Conservation (phyloP, 2,113 vertebrate genomes). For the Glaucomys volans region DNA sequence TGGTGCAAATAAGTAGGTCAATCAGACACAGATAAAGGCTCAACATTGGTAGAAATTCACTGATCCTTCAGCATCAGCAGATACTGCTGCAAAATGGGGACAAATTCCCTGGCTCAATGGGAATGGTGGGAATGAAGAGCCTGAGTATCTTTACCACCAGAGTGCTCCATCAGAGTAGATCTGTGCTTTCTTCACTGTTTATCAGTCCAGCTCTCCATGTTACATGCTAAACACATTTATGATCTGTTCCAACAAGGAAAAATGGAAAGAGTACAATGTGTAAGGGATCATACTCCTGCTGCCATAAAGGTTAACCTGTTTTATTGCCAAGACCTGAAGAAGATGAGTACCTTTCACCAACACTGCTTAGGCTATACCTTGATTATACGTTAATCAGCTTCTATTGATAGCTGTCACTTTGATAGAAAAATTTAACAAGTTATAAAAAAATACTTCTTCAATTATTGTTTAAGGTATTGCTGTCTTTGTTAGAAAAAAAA, state of each 20-base stretch:
- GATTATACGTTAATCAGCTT: background rate
- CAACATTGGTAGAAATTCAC: background rate
- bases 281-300: background rate
- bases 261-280: background rate
- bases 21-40: background rate
- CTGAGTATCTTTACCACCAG: background rate
- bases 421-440: background rate
- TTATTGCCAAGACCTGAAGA: background rate
- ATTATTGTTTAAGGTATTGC: conserved; percentile 9
- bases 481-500: background rate
- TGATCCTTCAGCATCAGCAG: background rate
- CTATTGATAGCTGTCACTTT: background rate
- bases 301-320: background rate
- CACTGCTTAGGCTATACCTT: background rate
- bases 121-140: background rate
- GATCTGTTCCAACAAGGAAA: background rate
- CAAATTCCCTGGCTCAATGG: background rate
- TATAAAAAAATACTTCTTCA: background rate
- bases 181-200: background rate
- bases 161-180: background rate
- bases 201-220: background rate
- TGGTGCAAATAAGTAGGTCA: background rate
- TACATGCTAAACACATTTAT: background rate
- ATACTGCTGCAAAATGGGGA: background rate
- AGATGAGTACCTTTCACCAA: background rate